Base-by-base conservation (phyloP, 2,888 invertebrate genomes). In the Papilio gigon region DNA sequence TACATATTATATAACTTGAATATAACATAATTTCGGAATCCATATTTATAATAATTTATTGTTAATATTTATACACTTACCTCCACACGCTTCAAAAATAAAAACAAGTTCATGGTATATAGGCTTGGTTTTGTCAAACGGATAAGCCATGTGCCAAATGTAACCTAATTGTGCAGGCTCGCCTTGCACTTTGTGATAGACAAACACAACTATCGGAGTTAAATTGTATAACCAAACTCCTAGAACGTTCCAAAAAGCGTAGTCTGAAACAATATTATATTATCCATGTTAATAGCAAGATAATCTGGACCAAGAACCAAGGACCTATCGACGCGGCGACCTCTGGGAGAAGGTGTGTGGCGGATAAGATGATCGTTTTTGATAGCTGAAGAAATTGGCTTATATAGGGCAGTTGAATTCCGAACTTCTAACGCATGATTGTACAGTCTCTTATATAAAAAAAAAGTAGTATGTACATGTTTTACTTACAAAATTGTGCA, bases 91-190 rank as follows among this genome's bases (percentile, higher is more conserved):
- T 79, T 90, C 89, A 68, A 85, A 86, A 61, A 82, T 70, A 71
- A 83, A 88, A 42, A 81, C 81, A 25, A 87, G 66, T 71, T 78
- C 81, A 71, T 88, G 86, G 69, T 80, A 77, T 37, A 83, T 74
- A 30, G 83, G 83, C 71, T 81, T 78, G n/a, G 83, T 85, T 77
- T 87, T 87, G 72, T 89, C 87, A 75, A 89, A 87, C n/a, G 89
- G 89, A 71, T 90, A 90, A 65, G 77, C 71, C 71, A 84, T 75
- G 67, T 83, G 83, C 85, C 84, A 89, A 56, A 89, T 81, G 71
- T 81, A 87, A 53, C 86, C 87, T 44, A 88, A 75, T 44, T 80
- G 72, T 40, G 85, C 75, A 1, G 82, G 77, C 14, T 73, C 68
- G n/a, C 82, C 84, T 40, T 79, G 78, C 25, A 78, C 71, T 69